Evolutionary conservation across 1,140 invertebrate species (phyloP).

Genomic region (Drosophila pseudoananassae): DNA sequence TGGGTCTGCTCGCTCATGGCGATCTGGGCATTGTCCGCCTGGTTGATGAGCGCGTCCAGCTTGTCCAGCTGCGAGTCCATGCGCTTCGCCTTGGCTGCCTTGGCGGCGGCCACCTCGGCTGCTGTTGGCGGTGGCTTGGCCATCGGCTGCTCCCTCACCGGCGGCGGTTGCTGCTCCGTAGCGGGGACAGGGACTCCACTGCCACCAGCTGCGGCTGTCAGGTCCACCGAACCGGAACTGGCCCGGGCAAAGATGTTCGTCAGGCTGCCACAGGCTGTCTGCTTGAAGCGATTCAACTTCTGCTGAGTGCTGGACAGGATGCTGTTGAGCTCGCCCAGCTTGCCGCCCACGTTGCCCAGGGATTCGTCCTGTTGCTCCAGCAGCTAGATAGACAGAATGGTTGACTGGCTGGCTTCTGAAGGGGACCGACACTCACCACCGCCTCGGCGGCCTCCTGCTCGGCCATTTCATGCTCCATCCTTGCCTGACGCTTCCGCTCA

Average conservation of each 20-base stretch:
- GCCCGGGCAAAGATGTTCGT: constrained; percentile 69
- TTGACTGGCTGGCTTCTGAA: background rate
- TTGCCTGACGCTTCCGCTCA: constrained; percentile 82
- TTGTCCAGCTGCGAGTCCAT: constrained; percentile 87
- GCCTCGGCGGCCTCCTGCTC: constrained; percentile 85
- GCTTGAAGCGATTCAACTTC: constrained; percentile 94
- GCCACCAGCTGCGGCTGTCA: background rate
- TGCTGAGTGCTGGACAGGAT: constrained; percentile 93
- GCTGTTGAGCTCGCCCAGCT: constrained; percentile 92
- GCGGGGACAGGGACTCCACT: background rate
- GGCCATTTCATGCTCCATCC: constrained; percentile 64
- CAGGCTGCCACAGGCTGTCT: constrained; percentile 72
- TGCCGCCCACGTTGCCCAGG: constrained; percentile 88
- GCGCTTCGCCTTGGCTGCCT: constrained; percentile 86
- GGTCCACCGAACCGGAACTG: constrained; percentile 19
- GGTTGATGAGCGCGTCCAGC: constrained; percentile 87
- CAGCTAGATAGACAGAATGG: constrained; percentile 84
- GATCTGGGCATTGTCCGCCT: constrained; percentile 88
- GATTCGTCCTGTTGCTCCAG: constrained; percentile 89
- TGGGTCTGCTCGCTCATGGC: constrained; percentile 89
- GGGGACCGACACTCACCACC: constrained; percentile 48
- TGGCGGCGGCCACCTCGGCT: constrained; percentile 64
- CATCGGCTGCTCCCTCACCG: constrained; percentile 84
- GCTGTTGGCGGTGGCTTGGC: constrained; percentile 63
- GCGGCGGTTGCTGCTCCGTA: constrained; percentile 54